These are phyloP conservation scores for Noctilio leporinus DNA, from an alignment of 2,113 vertebrate genomes.

Conservation along the genomic window DNA sequence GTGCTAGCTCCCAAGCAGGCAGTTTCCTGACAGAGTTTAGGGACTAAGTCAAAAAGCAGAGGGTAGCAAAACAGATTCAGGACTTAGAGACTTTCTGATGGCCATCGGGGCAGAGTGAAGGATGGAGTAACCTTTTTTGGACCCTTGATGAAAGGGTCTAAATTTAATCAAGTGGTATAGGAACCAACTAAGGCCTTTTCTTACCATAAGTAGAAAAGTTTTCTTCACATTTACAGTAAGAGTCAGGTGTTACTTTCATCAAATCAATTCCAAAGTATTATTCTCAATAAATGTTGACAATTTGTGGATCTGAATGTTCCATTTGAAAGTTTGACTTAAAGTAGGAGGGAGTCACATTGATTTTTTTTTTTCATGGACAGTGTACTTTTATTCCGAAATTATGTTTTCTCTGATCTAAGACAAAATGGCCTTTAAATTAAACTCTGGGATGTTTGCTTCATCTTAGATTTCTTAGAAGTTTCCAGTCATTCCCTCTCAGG, in stretches of 20 bases:
- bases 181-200: background rate
- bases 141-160: background rate
- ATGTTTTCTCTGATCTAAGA: background rate
- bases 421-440: slow-evolving; percentile 45
- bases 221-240: slow-evolving; percentile 23
- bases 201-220: slow-evolving; percentile 17
- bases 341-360: background rate
- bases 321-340: slow-evolving; percentile 33
- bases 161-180: background rate
- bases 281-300: slow-evolving; percentile 42
- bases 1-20: background rate
- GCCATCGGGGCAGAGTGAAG: no score
- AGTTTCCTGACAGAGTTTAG: background rate
- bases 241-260: slow-evolving; percentile 50
- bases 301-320: slow-evolving; percentile 42
- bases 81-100: background rate
- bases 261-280: slow-evolving; percentile 46
- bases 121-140: background rate
- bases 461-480: slow-evolving; percentile 5
- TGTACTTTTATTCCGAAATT: slow-evolving; percentile 47
- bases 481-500: background rate
- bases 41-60: background rate
- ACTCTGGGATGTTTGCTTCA: background rate
- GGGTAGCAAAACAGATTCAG: background rate
- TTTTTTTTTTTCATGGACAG: slow-evolving; percentile 15